Evolutionary conservation across 2,113 vertebrate genomes (phyloP).

Genomic region (Ictalurus punctatus): DNA sequence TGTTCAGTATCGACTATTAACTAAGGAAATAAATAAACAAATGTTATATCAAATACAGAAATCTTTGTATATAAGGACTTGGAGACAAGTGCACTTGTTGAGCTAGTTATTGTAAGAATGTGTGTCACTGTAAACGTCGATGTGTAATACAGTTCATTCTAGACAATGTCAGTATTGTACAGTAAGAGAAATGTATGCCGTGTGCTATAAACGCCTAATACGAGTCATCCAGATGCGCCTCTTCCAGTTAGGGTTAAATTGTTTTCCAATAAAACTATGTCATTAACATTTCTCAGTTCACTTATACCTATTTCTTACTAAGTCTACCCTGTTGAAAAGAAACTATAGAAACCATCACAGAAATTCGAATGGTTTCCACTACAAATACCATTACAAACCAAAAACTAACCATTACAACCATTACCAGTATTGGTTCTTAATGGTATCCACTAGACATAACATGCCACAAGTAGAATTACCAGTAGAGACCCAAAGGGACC

Average conservation of each 20-base stretch:
- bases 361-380: too few relatives aligned
- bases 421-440: too few relatives aligned
- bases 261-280: background rate
- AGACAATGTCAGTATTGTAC: background rate
- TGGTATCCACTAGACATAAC: too few relatives aligned
- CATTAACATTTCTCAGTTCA: background rate
- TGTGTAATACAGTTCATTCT: background rate
- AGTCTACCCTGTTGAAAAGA: background rate
- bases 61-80: background rate
- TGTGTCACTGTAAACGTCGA: background rate
- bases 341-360: too few relatives aligned
- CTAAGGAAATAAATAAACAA: background rate
- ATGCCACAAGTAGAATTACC: too few relatives aligned
- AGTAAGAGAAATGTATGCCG: background rate
- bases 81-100: background rate
- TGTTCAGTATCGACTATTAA: background rate
- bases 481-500: too few relatives aligned
- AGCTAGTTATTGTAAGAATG: background rate
- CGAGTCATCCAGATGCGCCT: background rate
- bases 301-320: background rate
- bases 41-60: background rate
- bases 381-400: too few relatives aligned
- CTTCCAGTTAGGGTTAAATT: background rate
- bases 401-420: too few relatives aligned
- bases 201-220: background rate